These are phyloP conservation scores for Eupithecia dodoneata DNA, from an alignment of 2,888 invertebrate genomes.

Conservation along the genomic window DNA sequence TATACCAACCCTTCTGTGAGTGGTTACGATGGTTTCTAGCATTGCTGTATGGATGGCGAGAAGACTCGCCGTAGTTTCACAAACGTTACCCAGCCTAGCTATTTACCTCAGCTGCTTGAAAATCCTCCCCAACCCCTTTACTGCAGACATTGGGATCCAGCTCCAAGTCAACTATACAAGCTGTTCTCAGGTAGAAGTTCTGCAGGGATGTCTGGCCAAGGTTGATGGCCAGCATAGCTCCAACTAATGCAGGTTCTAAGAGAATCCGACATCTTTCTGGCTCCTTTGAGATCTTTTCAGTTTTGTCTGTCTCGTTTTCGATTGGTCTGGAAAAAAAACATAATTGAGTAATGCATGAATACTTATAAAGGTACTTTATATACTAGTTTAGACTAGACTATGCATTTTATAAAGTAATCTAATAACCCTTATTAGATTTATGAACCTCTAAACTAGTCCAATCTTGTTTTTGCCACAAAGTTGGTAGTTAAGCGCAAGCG, in stretches of 20 bases:
- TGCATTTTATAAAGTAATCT: no score
- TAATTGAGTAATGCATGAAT: background rate
- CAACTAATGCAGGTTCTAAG: conserved; percentile 88
- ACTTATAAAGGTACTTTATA: background rate
- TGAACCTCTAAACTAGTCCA: no score
- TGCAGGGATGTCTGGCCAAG: conserved; percentile 88
- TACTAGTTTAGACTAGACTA: background rate
- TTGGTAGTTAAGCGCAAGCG: no score
- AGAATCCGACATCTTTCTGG: conserved; percentile 78
- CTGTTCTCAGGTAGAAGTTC: conserved; percentile 89
- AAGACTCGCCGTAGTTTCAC: no score
- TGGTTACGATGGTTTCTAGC: no score
- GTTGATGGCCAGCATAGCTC: conserved; percentile 85
- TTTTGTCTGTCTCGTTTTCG: conserved; percentile 26
- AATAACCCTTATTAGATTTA: background rate
- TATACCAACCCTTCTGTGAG: no score
- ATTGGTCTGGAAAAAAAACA: conserved; percentile 42
- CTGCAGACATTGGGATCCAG: conserved; percentile 86
- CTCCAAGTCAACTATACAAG: conserved; percentile 88
- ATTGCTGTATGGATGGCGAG: no score
- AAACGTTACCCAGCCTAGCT: no score
- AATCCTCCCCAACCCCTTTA: conserved; percentile 77
- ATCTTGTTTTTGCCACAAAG: no score
- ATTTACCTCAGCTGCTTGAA: conserved; percentile 68
- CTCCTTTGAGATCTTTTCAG: conserved; percentile 16